These are phyloP conservation scores for Vulpes lagopus DNA, from an alignment of 2,113 vertebrate genomes.

Conservation along the genomic window DNA sequence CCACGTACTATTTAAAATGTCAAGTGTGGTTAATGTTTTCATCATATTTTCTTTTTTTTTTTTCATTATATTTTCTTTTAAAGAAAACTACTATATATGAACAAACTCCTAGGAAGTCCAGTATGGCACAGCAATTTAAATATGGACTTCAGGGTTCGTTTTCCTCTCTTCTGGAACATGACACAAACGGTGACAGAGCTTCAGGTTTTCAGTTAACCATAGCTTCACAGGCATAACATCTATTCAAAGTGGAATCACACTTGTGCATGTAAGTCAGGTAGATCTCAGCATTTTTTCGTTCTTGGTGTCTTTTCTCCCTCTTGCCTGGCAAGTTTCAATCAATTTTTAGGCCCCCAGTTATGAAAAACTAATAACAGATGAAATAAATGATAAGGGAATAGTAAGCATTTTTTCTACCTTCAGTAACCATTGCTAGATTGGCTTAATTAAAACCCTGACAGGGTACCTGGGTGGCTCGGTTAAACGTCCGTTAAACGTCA, in stretches of 20 bases:
- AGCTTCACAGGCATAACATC: neutral
- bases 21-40: neutral
- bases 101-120: neutral
- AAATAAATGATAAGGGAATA: neutral
- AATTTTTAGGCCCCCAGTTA: neutral
- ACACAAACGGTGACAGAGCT: neutral
- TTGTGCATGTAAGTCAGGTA: neutral
- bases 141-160: neutral
- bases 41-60: neutral
- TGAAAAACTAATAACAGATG: neutral
- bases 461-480: no score
- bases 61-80: neutral
- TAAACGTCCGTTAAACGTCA: no score
- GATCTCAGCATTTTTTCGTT: neutral
- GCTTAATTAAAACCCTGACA: neutral
- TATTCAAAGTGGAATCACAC: neutral
- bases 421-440: neutral
- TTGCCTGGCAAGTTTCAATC: neutral
- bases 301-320: neutral
- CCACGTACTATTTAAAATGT: neutral
- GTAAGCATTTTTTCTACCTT: slow-evolving; percentile 26
- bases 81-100: neutral
- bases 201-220: neutral
- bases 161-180: slow-evolving; percentile 11
- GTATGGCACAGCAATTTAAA: neutral